Evolutionary conservation across 64 coral and sea anemone genomes (phyloP), one percentile per base, ranked within the genome.

Genomic region (Porites lutea): DNA sequence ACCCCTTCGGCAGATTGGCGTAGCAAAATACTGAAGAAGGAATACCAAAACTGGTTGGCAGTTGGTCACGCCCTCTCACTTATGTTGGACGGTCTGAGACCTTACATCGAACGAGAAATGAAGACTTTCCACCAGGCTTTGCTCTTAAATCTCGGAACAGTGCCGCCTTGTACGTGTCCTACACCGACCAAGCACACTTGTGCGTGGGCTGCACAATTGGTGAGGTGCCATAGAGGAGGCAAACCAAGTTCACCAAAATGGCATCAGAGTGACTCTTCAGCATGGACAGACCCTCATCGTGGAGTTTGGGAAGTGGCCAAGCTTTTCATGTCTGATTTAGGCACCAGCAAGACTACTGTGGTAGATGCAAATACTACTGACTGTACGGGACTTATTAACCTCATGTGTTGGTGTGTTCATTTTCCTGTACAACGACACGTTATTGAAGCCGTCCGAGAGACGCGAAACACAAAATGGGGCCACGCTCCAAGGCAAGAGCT

Each of bases 291-390:
- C 59, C 43, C 51, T 44, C 19, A 81, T 19, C 2, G 11, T 62
- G 93, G 93, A 20, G 70, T 79, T 75, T 95, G 94, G 94, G 94
- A 92, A n/a, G 45, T 96, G 6, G 94, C 94, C 8, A 96, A 96
- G 77, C 65, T 96, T 62, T 96, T 88, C 52, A 96, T 96, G 94
- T 81, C 89, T 12, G 94, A 96, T 88, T 84, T 96, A 3, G 94
- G 94, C 1, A n/a, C 46, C 2, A 72, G 78, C 37, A 81, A 79
- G 18, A 48, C 66, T 43, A 43, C 55, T 80, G 88, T 95, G 0
- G 21, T 78, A 54, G 83, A 88, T 52, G 71, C 79, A 6, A 59
- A 57, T 52, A 79, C 47, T 13, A 96, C 94, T 14, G 94, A 96
- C 22, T 75, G 82, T 15, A 96, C 94, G 0, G 94, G 94, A 3